These are phyloP conservation scores for Sitta europaea DNA, from an alignment of 2,113 vertebrate species.

Conservation along the genomic window DNA sequence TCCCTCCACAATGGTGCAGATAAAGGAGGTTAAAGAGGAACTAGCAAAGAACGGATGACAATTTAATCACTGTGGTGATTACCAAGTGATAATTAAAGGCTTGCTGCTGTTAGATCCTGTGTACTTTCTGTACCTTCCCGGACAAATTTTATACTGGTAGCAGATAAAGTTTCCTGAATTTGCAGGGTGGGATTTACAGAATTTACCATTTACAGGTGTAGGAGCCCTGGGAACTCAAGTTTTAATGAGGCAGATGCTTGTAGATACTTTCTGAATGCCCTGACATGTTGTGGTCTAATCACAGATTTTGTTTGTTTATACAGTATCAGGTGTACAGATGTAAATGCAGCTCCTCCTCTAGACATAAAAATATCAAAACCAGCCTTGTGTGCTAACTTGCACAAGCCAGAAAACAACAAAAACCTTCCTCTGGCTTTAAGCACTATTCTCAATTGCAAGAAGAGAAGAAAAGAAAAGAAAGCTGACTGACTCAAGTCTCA, in stretches of 20 bases:
- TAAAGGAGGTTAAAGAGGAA: not conserved
- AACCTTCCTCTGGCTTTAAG: not conserved
- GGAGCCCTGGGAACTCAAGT: not conserved
- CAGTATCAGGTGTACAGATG: not conserved
- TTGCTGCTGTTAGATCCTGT: not conserved
- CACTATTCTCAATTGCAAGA: not conserved
- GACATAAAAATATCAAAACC: not conserved
- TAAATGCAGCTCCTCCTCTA: not conserved
- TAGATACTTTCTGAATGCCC: not conserved
- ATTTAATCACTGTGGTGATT: not conserved
- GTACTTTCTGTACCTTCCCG: not conserved
- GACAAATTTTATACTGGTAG: not conserved
- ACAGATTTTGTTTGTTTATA: not conserved
- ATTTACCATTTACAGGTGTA: not conserved
- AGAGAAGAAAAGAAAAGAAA: not conserved
- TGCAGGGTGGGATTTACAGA: not conserved
- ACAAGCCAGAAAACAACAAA: not conserved
- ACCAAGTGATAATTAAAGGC: not conserved
- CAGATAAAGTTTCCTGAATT: not conserved
- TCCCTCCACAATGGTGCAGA: not conserved
- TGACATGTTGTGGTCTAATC: not conserved
- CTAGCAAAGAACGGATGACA: not conserved
- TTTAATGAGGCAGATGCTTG: not conserved
- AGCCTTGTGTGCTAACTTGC: not conserved
- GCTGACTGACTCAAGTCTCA: not conserved